Evolutionary conservation across 1,140 invertebrate genomes (phyloP).

Genomic region (Trichomalopsis sarcophagae): DNA sequence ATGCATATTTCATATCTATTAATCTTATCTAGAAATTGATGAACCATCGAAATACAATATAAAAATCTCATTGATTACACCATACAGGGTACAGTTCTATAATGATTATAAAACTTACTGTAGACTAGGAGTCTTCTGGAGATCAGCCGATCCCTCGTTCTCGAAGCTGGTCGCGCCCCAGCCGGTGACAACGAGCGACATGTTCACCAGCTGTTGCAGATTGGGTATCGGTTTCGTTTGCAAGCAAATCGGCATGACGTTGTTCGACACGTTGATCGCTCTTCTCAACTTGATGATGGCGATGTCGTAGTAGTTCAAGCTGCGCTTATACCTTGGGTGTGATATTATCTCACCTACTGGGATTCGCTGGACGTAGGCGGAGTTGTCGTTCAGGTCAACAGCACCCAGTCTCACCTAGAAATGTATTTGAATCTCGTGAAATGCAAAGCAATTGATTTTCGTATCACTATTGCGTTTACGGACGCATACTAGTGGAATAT

Average conservation of each 20-base stretch:
- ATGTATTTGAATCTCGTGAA: neutral
- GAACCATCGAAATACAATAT: no score
- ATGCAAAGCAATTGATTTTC: neutral
- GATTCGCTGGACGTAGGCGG: slow-evolving; percentile 60
- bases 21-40: no score
- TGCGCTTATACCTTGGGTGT: slow-evolving; percentile 71
- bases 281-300: slow-evolving; percentile 71
- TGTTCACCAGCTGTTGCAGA: slow-evolving; percentile 49
- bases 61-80: no score
- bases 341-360: slow-evolving; percentile 60
- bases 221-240: slow-evolving; percentile 64
- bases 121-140: slow-evolving; percentile 65
- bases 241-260: slow-evolving; percentile 71
- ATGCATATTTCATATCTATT: no score
- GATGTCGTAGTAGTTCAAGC: slow-evolving; percentile 73
- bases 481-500: no score
- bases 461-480: no score
- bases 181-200: slow-evolving; percentile 63
- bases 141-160: slow-evolving; percentile 46
- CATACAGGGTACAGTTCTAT: no score
- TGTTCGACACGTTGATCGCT: slow-evolving; percentile 59
- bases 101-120: slow-evolving; percentile 54
- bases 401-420: slow-evolving; percentile 68
- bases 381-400: slow-evolving; percentile 56
- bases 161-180: slow-evolving; percentile 64